These are phyloP conservation scores for Eilema sororculum DNA, from an alignment of 2,888 invertebrate genomes.

Conservation along the genomic window DNA sequence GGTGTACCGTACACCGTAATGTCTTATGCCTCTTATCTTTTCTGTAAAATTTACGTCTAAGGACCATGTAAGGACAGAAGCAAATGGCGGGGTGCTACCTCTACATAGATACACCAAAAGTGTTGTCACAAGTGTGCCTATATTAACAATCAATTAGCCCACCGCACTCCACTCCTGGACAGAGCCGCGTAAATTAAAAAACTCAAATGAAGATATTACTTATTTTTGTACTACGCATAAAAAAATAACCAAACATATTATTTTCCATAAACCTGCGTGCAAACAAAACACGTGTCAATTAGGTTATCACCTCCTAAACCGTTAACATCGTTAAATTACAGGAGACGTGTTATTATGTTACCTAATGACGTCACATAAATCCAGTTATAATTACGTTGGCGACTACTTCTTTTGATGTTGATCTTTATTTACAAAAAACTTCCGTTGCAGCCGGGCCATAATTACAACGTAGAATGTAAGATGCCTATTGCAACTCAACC, in stretches of 20 bases:
- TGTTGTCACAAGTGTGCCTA: too few species aligned
- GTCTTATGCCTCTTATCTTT: too few species aligned
- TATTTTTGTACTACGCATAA: too few species aligned
- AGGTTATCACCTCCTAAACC: background rate
- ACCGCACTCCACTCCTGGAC: too few species aligned
- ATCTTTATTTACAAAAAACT: conserved; percentile 12
- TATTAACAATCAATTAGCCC: too few species aligned
- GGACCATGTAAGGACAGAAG: too few species aligned
- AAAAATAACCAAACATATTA: too few species aligned
- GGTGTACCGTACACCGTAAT: too few species aligned
- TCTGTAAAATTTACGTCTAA: background rate
- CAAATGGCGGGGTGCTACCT: background rate
- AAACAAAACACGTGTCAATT: background rate
- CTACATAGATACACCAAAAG: background rate
- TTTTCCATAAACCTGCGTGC: too few species aligned
- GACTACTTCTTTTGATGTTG: conserved; percentile 18
- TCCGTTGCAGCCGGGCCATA: conserved; percentile 10
- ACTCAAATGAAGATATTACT: too few species aligned
- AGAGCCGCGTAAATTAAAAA: too few species aligned
- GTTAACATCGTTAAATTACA: conserved; percentile 10
- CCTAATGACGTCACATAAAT: conserved; percentile 10
- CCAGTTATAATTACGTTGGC: background rate
- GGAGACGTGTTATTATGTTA: background rate
- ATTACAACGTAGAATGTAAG: conserved; percentile 12
- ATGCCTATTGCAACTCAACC: conserved; percentile 8